Percentiles rank a stretch among this genome's conserved stretches.
Conservation (phyloP, 2,888 invertebrate genomes). For the Thalpophila matura region DNA sequence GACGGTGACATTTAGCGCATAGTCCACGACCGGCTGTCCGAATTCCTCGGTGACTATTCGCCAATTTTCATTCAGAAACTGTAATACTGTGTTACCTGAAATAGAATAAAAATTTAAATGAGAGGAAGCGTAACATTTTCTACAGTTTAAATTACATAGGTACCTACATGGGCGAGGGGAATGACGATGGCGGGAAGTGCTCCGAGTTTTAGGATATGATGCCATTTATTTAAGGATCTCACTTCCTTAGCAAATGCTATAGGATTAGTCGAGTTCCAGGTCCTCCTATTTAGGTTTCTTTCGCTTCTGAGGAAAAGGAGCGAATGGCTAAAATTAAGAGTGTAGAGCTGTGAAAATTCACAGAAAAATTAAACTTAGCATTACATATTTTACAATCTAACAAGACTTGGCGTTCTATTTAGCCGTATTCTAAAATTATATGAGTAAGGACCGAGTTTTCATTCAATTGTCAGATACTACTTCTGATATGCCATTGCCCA, state of each 20-base stretch:
- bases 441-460: too few species aligned
- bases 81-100: slow-evolving; percentile 86
- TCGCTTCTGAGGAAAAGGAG: slow-evolving; percentile 4
- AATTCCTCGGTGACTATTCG: slow-evolving; percentile 87
- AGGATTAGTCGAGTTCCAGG: slow-evolving; percentile 13
- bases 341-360: not conserved
- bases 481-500: too few species aligned
- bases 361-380: slow-evolving; percentile 7
- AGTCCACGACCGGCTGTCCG: slow-evolving; percentile 87
- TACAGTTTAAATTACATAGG: not conserved
- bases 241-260: slow-evolving; percentile 7
- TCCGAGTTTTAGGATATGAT: slow-evolving; percentile 9
- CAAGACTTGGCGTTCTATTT: too few species aligned
- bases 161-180: not conserved
- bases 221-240: slow-evolving; percentile 17
- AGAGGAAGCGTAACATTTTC: slow-evolving; percentile 8
- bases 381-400: too few species aligned
- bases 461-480: too few species aligned
- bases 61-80: slow-evolving; percentile 88
- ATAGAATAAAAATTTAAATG: too few species aligned
- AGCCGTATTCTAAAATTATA: too few species aligned
- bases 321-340: slow-evolving; percentile 20
- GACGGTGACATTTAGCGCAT: slow-evolving; percentile 85
- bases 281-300: slow-evolving; percentile 27
- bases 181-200: slow-evolving; percentile 5